phyloP scores from a whole-genome alignment of 1,140 invertebrate genomes.

The Bombyx mandarina region DNA sequence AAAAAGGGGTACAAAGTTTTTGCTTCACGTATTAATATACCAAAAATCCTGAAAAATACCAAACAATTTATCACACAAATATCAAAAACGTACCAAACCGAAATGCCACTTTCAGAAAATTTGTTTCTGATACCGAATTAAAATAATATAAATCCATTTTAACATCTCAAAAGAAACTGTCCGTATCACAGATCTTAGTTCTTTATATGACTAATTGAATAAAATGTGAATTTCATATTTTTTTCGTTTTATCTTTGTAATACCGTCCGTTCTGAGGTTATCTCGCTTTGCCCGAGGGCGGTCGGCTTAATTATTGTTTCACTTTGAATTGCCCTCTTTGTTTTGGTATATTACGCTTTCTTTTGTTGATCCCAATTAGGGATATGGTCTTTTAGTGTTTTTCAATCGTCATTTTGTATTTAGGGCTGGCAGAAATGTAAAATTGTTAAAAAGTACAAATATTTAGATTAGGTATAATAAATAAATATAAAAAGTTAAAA shows the following conservation, averaged over 20 bases:
- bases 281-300: constrained; percentile 24
- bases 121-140: too few relatives aligned
- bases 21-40: too few relatives aligned
- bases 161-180: constrained; percentile 6
- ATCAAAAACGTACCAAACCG: too few relatives aligned
- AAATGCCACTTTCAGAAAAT: too few relatives aligned
- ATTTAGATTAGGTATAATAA: too few relatives aligned
- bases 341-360: constrained; percentile 22
- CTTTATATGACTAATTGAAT: constrained; percentile 43
- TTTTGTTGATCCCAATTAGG: constrained; percentile 33
- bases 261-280: constrained; percentile 13
- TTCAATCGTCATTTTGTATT: constrained; percentile 24
- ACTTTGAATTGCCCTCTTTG: constrained; percentile 35
- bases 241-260: not conserved
- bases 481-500: too few relatives aligned
- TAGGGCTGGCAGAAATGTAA: constrained; percentile 4
- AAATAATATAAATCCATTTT: too few relatives aligned
- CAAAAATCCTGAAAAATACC: too few relatives aligned
- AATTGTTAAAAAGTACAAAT: too few relatives aligned
- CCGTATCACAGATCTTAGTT: constrained; percentile 9
- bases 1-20: too few relatives aligned
- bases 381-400: constrained; percentile 36
- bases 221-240: constrained; percentile 32
- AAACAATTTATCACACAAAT: too few relatives aligned
- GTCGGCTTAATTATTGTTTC: constrained; percentile 40